phyloP scores from a whole-genome alignment of 2,888 invertebrate species.

The Xestia c-nigrum region DNA sequence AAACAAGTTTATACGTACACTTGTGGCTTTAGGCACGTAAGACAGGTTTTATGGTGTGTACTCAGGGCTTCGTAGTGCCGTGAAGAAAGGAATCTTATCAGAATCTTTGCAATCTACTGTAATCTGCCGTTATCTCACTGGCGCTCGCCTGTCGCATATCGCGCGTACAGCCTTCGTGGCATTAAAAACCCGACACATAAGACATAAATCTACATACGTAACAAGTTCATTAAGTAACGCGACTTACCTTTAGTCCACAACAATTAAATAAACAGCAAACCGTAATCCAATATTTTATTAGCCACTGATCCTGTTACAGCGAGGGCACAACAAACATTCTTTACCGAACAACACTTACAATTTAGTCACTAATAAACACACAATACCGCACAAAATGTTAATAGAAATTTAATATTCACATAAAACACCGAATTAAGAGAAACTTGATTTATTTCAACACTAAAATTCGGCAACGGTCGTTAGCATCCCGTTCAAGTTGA shows the following conservation, averaged over 20 bases:
- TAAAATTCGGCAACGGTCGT: constrained; percentile 83
- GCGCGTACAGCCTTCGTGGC: constrained; percentile 84
- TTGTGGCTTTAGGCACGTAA: constrained; percentile 27
- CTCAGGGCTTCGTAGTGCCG: constrained; percentile 59
- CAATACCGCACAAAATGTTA: constrained; percentile 79
- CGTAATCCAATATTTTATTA: constrained; percentile 88
- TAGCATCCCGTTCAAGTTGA: constrained; percentile 81
- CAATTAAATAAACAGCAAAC: constrained; percentile 84
- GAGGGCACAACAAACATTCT: constrained; percentile 88
- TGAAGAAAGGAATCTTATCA: constrained; percentile 82
- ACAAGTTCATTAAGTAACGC: constrained; percentile 46
- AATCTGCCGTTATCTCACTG: constrained; percentile 87
- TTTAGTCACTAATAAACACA: constrained; percentile 81
- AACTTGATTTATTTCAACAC: constrained; percentile 84
- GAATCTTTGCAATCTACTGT: constrained; percentile 84
- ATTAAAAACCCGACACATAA: constrained; percentile 68
- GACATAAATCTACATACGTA: constrained; percentile 39
- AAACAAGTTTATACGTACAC: constrained; percentile 45
- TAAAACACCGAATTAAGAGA: constrained; percentile 80
- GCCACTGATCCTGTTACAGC: constrained; percentile 88
- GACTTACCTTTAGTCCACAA: constrained; percentile 85
- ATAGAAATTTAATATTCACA: constrained; percentile 77
- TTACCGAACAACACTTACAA: constrained; percentile 79
- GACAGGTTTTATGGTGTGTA: constrained; percentile 53
- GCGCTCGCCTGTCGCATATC: constrained; percentile 76